A percentile compares a stretch with the other conserved stretches of the same genome.
These are phyloP conservation scores for Passer montanus DNA, from an alignment of 2,113 vertebrate genomes.

Conservation along the genomic window DNA sequence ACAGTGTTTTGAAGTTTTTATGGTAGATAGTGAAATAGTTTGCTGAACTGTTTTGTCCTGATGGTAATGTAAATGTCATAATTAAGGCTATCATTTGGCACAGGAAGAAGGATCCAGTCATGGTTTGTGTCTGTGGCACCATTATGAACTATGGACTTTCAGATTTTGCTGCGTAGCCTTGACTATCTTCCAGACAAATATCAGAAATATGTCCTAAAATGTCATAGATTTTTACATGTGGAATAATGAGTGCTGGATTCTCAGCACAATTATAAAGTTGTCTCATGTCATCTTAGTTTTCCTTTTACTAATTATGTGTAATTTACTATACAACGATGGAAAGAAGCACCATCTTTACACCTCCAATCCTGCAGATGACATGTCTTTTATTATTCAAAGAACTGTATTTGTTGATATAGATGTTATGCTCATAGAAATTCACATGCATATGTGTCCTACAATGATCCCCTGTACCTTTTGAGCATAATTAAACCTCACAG, in stretches of 20 bases:
- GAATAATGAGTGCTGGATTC: constrained; percentile 7
- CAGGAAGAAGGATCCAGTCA: not conserved
- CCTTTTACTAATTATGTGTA: not conserved
- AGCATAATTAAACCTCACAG: not conserved
- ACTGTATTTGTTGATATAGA: not conserved
- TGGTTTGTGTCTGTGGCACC: not conserved
- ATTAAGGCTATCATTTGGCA: not conserved
- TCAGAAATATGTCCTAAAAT: not conserved
- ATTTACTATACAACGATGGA: not conserved
- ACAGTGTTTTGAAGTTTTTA: not conserved
- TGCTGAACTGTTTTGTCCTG: not conserved
- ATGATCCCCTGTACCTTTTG: not conserved
- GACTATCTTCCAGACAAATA: constrained; percentile 32
- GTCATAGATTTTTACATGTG: not conserved
- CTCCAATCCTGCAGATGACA: not conserved
- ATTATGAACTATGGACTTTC: not conserved
- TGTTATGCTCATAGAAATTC: not conserved
- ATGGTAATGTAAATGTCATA: not conserved
- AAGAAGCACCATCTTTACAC: not conserved
- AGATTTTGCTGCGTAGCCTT: constrained; percentile 33
- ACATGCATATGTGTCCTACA: not conserved
- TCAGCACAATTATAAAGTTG: not conserved
- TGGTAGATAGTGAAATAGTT: not conserved
- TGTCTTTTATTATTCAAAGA: not conserved
- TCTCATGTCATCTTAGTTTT: not conserved